phyloP scores from a whole-genome alignment of 2,797 vertebrate species.

The Eulemur albifrons region DNA sequence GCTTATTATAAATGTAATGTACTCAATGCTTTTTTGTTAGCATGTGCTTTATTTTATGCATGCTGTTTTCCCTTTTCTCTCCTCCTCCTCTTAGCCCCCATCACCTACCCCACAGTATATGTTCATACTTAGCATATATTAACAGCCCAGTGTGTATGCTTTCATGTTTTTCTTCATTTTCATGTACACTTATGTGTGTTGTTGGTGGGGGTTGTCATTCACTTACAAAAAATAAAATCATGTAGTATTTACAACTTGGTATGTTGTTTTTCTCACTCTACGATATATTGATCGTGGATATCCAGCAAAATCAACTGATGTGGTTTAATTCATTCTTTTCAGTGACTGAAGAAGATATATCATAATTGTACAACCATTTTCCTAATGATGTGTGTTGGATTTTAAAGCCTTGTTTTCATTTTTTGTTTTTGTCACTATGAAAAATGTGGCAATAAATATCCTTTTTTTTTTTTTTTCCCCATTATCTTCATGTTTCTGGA shows the following conservation, averaged over 20 bases:
- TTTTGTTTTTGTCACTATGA: neutral
- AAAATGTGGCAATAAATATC: neutral
- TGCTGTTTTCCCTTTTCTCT: neutral
- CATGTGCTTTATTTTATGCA: neutral
- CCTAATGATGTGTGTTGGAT: neutral
- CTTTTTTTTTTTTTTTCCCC: neutral
- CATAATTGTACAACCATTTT: neutral
- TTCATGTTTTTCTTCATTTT: neutral
- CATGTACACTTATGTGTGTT: neutral
- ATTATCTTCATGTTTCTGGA: neutral
- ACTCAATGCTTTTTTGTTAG: neutral
- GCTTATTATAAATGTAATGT: neutral
- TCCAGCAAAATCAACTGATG: neutral
- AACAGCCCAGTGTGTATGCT: neutral
- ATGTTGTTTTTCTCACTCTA: neutral
- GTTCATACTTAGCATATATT: neutral
- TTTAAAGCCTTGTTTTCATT: neutral
- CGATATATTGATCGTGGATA: neutral
- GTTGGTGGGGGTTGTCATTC: neutral
- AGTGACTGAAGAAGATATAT: neutral
- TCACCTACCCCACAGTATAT: neutral
- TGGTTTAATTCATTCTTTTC: neutral
- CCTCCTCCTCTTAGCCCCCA: neutral
- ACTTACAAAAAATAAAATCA: neutral
- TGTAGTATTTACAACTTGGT: neutral